Base-by-base conservation (phyloP, 2,797 vertebrate genomes). In the Eurystomus glaucurus region DNA sequence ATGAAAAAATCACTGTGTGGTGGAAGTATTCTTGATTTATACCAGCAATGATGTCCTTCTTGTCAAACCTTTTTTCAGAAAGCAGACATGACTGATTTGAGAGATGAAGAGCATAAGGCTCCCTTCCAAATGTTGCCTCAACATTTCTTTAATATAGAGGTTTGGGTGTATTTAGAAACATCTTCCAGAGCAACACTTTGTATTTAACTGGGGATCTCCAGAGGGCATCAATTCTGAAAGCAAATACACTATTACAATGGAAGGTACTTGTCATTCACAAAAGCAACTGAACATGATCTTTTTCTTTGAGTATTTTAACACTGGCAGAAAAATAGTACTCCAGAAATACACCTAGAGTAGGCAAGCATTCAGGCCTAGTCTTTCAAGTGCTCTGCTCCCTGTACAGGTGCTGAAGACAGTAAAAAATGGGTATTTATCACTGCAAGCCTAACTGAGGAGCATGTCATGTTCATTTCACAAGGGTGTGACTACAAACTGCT, bases 21-120 rank as follows among this genome's bases (percentile, higher is more conserved):
- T 66, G 11, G 23, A 88, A 83, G 72, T 72, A 31, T 23, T 51
- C 14, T 75, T 88, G 68, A 95, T 96, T 96, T 88, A 95, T 71
- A 72, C 7, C 45, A 85, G 52, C 50, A 85, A 48, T 2, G 0
- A 48, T 28, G 52, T 75, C 66, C 71, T 85, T 90, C 71, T 52
- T 5, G 3, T 78, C 76, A 88, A 94, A 64, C 14, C 29, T 66
- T 62, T 71, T 81, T 75, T 70, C 19, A 71, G 35, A 85, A 94
- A 76, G 22, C 21, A 88, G 57, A 88, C 57, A 66, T n/a, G 62
- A 41, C 23, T 45, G 54, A 52, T 80, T 51, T 87, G 72, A 80
- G 50, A 72, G 46, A 71, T 61, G 69, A 80, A 90, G 21, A 83
- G 46, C 28, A 37, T 55, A 65, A 68, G 60, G 64, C 6, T 64